A percentile compares a stretch with the other conserved stretches of the same genome.
phyloP scores from a whole-genome alignment of 2,888 invertebrate species.

The Eueremaeus valkanovi region DNA sequence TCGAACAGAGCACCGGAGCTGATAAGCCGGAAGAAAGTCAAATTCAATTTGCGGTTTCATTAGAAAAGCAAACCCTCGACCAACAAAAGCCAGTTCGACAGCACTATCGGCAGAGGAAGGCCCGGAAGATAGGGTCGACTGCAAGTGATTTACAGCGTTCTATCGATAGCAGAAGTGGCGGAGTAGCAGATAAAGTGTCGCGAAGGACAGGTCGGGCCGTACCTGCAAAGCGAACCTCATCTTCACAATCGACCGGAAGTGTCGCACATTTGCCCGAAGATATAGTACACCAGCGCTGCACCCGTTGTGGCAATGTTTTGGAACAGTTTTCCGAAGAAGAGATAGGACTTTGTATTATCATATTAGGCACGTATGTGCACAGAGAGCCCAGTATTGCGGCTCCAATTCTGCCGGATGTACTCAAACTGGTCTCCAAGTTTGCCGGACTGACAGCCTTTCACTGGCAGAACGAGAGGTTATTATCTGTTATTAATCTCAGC shows the following conservation, averaged over 20 bases:
- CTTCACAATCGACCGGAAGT: not conserved
- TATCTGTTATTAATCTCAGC: too few species aligned
- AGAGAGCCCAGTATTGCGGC: constrained; percentile 91
- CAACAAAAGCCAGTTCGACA: constrained; percentile 40
- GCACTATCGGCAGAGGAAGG: constrained; percentile 48
- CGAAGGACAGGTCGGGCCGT: not conserved
- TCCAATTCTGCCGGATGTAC: constrained; percentile 81
- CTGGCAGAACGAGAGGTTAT: constrained; percentile 72
- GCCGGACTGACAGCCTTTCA: constrained; percentile 63
- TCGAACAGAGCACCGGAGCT: not conserved
- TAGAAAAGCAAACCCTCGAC: not conserved
- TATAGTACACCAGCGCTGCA: constrained; percentile 59
- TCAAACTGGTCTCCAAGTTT: constrained; percentile 81
- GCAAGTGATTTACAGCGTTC: constrained; percentile 45
- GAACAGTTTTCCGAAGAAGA: constrained; percentile 97
- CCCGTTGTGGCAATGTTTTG: constrained; percentile 80
- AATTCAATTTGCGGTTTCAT: not conserved
- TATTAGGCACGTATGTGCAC: constrained; percentile 91
- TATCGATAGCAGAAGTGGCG: constrained; percentile 42
- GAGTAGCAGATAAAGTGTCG: constrained; percentile 30
- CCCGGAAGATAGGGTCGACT: constrained; percentile 45
- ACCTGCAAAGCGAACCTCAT: not conserved
- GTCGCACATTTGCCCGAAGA: not conserved
- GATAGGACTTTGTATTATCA: constrained; percentile 85
- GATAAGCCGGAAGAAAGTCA: constrained; percentile 14